phyloP scores from a whole-genome alignment of 2,113 vertebrate genomes.

The Cervus canadensis region DNA sequence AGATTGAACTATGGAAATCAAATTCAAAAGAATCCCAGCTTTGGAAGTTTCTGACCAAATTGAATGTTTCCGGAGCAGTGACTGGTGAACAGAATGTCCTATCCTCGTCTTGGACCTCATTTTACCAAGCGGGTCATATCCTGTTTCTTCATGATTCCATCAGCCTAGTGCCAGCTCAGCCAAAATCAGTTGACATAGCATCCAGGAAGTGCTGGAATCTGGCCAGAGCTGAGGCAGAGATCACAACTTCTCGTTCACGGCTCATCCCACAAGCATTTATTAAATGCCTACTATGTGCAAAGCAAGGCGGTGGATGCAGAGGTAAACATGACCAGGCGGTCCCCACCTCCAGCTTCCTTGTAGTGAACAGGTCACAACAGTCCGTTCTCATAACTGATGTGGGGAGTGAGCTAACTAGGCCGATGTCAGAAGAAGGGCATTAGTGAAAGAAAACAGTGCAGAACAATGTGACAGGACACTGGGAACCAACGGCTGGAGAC shows the following conservation, averaged over 20 bases:
- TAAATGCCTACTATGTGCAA: background rate
- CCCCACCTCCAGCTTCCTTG: background rate
- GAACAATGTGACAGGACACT: fast-evolving
- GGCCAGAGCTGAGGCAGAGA: background rate
- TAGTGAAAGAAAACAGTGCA: background rate
- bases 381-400: background rate
- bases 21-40: background rate
- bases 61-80: background rate
- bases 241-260: background rate
- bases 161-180: background rate
- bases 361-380: background rate
- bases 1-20: background rate
- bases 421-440: background rate
- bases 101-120: background rate
- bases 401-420: background rate
- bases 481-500: background rate
- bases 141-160: constrained; percentile 40
- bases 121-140: background rate
- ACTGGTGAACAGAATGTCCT: background rate
- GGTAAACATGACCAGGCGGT: background rate
- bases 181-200: background rate
- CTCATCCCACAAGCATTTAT: background rate
- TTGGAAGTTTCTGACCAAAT: background rate
- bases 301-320: background rate
- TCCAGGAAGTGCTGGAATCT: background rate